Evolutionary conservation across 1,140 invertebrate species (phyloP), one percentile per base, ranked within the genome.

Genomic region (Sesamia nonagrioides): DNA sequence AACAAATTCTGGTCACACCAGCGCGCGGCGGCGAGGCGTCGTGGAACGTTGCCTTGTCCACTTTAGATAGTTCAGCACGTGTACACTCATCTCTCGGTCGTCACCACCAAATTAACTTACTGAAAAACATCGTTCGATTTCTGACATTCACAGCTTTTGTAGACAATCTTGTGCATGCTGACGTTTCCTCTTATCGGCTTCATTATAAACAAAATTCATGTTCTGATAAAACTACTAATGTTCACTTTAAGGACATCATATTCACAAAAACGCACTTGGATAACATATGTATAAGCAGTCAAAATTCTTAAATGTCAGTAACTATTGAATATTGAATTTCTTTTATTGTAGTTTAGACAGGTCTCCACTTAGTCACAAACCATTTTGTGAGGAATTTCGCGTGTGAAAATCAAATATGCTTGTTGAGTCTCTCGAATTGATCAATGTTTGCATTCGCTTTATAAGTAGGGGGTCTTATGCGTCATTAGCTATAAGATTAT

Each of bases 1-100:
- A 91, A 93, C 89, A 89, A 94, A 94, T 94, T 94, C 92, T 89
- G 90, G 88, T 94, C 91, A 93, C 92, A 94, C 81, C 86, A 80
- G 73, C 58, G 73, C 58, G 79, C 81, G 83, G 80, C 84, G 82
- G 84, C 88, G 88, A 84, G 83, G 82, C 71, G 74, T n/a, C 37
- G 66, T 61, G 72, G 68, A 63, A 61, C 61, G 74, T 61, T 66
- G 45, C 42, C 61, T 68, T 77, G 48, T 61, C 45, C 71, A 54
- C 73, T 63, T 74, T 75, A 58, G 73, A 75, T 75, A 63, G 48
- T 54, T 45, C 40, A 56, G 40, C 45, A 75, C 56, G 58, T 75
- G 40, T 63, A 33, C 58, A 48, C 73, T 63, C 63, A 75, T 75
- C 56, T 75, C 58, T 63, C 58, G 42, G 58, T 75, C 73, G 63